A percentile compares a stretch with the other conserved stretches of the same genome.
phyloP scores from a whole-genome alignment of 2,113 vertebrate genomes.

The Blennius ocellaris region DNA sequence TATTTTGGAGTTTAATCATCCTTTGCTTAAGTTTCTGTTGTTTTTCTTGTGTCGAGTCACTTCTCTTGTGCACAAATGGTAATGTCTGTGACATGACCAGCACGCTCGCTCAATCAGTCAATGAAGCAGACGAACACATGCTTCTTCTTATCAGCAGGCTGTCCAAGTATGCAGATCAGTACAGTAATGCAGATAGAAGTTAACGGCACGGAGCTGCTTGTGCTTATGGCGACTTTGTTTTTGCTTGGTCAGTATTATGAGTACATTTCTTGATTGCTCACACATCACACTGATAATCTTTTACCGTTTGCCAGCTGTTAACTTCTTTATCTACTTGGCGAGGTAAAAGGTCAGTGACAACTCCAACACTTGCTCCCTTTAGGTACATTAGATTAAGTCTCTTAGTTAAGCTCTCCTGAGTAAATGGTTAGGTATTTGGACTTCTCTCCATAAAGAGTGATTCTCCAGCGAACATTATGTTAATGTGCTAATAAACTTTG shows the following conservation, averaged over 20 bases:
- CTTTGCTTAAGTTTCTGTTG: conserved; percentile 13
- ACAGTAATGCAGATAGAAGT: conserved; percentile 8
- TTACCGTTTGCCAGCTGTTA: neutral
- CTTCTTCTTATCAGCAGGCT: conserved; percentile 42
- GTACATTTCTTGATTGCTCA: neutral
- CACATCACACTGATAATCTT: neutral
- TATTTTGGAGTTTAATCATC: neutral
- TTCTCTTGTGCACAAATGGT: conserved; percentile 19
- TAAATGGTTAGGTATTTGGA: neutral
- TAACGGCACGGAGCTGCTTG: conserved; percentile 7
- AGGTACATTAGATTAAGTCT: neutral
- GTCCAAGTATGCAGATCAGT: conserved; percentile 20
- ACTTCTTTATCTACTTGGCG: neutral
- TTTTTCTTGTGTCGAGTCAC: conserved; percentile 16
- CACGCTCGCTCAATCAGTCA: conserved; percentile 37
- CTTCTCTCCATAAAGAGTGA: neutral
- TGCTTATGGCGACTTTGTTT: neutral
- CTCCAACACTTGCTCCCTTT: neutral
- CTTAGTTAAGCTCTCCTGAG: neutral
- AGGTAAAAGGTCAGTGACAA: neutral
- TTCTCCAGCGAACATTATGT: conserved; percentile 1
- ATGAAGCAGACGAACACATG: conserved; percentile 37
- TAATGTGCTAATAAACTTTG: conserved; percentile 10
- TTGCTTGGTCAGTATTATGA: neutral
- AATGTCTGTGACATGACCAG: conserved; percentile 39